phyloP scores from a whole-genome alignment of 2,888 invertebrate species.

The Orgyia antiqua region DNA sequence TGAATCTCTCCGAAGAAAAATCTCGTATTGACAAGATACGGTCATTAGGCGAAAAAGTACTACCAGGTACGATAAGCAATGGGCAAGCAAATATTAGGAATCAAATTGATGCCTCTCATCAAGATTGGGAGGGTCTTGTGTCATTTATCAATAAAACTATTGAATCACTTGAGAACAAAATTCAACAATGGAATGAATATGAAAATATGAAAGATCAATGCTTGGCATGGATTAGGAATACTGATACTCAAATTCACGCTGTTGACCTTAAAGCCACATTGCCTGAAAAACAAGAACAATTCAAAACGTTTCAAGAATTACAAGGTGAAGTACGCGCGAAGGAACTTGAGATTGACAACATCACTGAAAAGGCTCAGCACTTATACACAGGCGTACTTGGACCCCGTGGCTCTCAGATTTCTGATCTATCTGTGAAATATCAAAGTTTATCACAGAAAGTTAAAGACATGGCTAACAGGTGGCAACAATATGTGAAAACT shows the following conservation, averaged over 20 bases:
- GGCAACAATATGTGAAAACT: conserved; percentile 93
- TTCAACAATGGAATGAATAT: conserved; percentile 95
- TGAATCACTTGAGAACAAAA: conserved; percentile 87
- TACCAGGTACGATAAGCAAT: conserved; percentile 89
- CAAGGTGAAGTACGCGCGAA: conserved; percentile 94
- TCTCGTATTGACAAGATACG: conserved; percentile 89
- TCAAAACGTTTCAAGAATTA: conserved; percentile 86
- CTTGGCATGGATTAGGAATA: conserved; percentile 90
- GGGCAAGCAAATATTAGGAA: conserved; percentile 92
- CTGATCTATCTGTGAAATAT: conserved; percentile 94
- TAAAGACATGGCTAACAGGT: conserved; percentile 92
- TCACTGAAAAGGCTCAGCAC: conserved; percentile 93
- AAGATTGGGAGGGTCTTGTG: conserved; percentile 91
- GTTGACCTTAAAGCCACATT: conserved; percentile 91
- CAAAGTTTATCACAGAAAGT: conserved; percentile 93
- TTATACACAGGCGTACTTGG: conserved; percentile 85
- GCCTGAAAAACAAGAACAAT: conserved; percentile 89
- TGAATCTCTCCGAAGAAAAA: conserved; percentile 91
- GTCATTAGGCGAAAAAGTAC: conserved; percentile 91
- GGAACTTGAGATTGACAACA: conserved; percentile 94
- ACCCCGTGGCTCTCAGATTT: conserved; percentile 88
- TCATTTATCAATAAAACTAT: conserved; percentile 88
- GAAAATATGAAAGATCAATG: conserved; percentile 92
- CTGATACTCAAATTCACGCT: conserved; percentile 91
- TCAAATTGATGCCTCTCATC: conserved; percentile 91